Evolutionary conservation across 2,797 vertebrate species (phyloP), one percentile per base, ranked within the genome.

Genomic region (Rhadinocentrus ornatus): DNA sequence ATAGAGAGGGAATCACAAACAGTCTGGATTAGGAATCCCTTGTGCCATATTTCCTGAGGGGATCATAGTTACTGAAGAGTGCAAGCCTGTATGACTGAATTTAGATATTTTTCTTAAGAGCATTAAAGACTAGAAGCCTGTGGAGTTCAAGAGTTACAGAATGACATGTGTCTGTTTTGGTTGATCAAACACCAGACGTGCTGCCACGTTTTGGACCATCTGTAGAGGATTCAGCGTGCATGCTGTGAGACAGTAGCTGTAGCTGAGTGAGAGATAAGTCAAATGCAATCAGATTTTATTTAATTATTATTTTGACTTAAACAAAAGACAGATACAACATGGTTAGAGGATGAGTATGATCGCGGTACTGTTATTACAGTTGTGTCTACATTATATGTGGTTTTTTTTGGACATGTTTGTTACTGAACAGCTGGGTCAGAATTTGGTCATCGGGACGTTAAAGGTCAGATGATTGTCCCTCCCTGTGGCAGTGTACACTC

Each of bases 401-500:
- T 1, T 66, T 31, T 75, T 41, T 63, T 32, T 29, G 2, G 10
- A 18, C 20, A 26, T 52, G 12, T 52, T 60, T 55, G 7, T 15
- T 52, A 46, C 46, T 35, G 46, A 63, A 46, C 27, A 48, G 11
- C 18, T 46, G 12, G n/a, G 20, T 75, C 20, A 50, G 26, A 24
- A 10, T 56, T 22, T 20, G n/a, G 41, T 64, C 32, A 66, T 11
- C n/a, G 10, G 22, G 48, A 34, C 69, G 59, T 58, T 6, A 63
- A 57, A 60, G 24, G 57, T 57, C 58, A 66, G 57, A 22, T 62
- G 35, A 27, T 55, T 34, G 1, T 16, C 11, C 2, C 5, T 75
- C 32, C 69, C 35, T 57, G 58, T 67, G 50, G 63, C 66, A 71
- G 53, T 72, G n/a, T 8, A 56, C 29, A 57, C 1, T 15, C 39